Evolutionary conservation across 2,797 vertebrate species (phyloP), one percentile per base, ranked within the genome.

Genomic region (Bradypus variegatus): DNA sequence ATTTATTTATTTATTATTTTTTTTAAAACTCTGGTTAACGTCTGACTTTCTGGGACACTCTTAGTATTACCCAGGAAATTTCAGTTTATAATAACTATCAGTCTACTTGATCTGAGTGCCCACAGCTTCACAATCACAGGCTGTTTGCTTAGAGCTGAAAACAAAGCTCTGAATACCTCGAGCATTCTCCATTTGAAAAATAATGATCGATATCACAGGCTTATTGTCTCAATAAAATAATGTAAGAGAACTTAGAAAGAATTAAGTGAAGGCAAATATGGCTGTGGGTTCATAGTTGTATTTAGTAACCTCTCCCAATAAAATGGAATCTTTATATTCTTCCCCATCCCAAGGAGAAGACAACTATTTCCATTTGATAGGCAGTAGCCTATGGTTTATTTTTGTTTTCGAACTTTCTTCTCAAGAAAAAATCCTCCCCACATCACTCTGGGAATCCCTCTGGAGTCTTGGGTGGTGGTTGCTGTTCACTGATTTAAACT

Each of bases 181-280:
- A 76, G 48, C 90, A 4, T 3, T 76, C 90, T 25, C 31, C 5
- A 7, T 94, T 96, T 94, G 91, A 64, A 82, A 95, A 79, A 77
- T 81, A 87, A 65, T 18, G 86, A 18, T 64, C 18, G 31, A 21
- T 29, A 92, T 31, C 16, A 36, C n/a, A 75, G 76, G 16, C 18
- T 55, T 64, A 13, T 41, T 89, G 89, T 84, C 50, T n/a, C 75
- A 86, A 79, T 82, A 53, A 84, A 82, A 48, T 88, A 91, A 79
- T 91, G 64, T 15, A 76, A 91, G 29, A 84, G 19, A 50, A 69
- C 53, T 88, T 72, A 48, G 48, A 88, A 73, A 21, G 18, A 89
- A 50, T 89, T 72, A 77, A 72, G 27, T 62, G 45, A 77, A 81
- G 50, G 19, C 33, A 31, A 72, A 31, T 18, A 58, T 33, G 48